phyloP scores from a whole-genome alignment of 2,113 vertebrate species.

The Anguilla rostrata region DNA sequence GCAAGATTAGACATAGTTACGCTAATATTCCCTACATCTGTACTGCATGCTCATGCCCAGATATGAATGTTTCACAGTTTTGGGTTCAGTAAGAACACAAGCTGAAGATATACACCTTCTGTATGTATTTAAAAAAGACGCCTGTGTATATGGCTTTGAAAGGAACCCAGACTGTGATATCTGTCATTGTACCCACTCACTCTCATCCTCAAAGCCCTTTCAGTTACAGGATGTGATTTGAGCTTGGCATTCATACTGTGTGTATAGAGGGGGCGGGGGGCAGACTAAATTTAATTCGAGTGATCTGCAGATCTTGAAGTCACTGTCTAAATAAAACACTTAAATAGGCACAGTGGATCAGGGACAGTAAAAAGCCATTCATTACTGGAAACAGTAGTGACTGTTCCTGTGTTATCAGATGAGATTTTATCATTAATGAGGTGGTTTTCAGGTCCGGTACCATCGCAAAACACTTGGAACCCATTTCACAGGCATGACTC shows the following conservation, averaged over 20 bases:
- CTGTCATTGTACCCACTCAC: neutral
- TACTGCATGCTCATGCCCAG: no score
- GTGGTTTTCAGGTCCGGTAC: neutral
- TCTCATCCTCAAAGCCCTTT: neutral
- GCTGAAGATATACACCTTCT: neutral
- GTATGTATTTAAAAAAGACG: neutral
- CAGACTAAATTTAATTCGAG: neutral
- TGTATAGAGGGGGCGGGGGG: neutral
- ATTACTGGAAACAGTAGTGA: neutral
- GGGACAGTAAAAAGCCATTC: neutral
- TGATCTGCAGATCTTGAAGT: neutral
- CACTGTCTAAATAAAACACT: neutral
- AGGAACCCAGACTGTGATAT: neutral
- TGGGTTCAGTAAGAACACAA: neutral
- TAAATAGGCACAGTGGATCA: neutral
- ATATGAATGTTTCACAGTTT: no score
- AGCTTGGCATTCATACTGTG: neutral
- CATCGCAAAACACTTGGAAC: neutral
- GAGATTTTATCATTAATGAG: neutral
- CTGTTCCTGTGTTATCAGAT: neutral
- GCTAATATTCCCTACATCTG: no score
- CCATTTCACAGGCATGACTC: slow-evolving; percentile 9
- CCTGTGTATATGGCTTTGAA: neutral
- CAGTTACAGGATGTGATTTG: neutral
- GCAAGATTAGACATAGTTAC: no score